These are phyloP conservation scores for Belonocnema kinseyi DNA, from an alignment of 1,140 invertebrate species.

Conservation along the genomic window DNA sequence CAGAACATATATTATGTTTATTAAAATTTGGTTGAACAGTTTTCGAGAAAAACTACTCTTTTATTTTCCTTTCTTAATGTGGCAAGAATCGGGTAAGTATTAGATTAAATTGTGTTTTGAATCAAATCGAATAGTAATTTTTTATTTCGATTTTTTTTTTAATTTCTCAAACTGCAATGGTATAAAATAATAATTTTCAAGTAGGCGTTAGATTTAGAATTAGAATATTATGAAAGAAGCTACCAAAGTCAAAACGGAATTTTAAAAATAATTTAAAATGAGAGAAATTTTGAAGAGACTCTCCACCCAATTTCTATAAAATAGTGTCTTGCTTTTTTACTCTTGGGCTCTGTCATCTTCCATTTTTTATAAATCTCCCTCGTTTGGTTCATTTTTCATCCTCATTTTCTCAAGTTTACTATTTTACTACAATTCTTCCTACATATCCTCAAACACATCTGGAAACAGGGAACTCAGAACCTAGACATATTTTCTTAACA, in stretches of 20 bases:
- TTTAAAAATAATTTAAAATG: not conserved
- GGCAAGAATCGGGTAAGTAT: too few relatives aligned
- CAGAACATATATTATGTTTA: too few relatives aligned
- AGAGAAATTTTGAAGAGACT: conserved; percentile 43
- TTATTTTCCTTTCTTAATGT: too few relatives aligned
- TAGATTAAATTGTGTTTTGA: not conserved
- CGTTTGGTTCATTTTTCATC: not conserved
- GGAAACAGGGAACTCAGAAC: conserved; percentile 2
- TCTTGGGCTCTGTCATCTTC: conserved; percentile 47
- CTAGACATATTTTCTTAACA: not conserved
- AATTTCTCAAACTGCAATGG: not conserved
- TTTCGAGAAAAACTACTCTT: too few relatives aligned
- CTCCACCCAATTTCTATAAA: conserved; percentile 61
- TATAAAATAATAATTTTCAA: conserved; percentile 25
- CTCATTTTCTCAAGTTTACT: not conserved
- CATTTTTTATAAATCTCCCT: conserved; percentile 43
- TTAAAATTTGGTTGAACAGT: too few relatives aligned
- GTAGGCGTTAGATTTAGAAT: conserved; percentile 25
- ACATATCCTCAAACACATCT: not conserved
- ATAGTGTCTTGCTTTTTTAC: conserved; percentile 36
- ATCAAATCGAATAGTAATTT: not conserved
- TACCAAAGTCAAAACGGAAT: not conserved
- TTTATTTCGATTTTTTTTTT: not conserved
- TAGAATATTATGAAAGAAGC: not conserved
- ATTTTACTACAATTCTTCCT: conserved; percentile 20